These are phyloP conservation scores for Acomys russatus DNA, from an alignment of 2,797 vertebrate genomes.

Conservation along the genomic window DNA sequence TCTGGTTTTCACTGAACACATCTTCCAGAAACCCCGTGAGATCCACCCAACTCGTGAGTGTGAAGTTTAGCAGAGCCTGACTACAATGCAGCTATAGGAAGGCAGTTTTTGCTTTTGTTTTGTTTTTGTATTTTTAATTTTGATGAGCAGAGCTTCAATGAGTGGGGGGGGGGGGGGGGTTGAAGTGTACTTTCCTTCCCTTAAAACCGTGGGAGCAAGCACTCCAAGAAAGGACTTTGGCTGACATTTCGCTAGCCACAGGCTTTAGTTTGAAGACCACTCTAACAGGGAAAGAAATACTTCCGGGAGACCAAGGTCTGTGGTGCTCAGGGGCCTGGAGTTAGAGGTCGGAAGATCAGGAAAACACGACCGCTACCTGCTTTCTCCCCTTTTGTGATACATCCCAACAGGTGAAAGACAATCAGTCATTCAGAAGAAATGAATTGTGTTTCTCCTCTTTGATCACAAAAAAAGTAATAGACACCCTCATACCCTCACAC, in stretches of 20 bases:
- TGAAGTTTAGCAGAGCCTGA: constrained; percentile 20
- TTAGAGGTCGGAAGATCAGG: neutral
- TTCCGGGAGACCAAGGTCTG: neutral
- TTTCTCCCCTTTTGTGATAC: neutral
- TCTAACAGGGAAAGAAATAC: neutral
- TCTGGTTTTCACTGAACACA: constrained; percentile 67
- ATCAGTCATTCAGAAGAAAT: neutral
- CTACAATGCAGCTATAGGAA: neutral
- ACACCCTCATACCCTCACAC: neutral
- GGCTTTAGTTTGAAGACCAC: constrained; percentile 2
- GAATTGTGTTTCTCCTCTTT: neutral
- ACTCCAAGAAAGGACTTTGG: constrained; percentile 15
- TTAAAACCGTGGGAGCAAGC: neutral
- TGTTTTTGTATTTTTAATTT: neutral
- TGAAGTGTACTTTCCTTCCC: neutral
- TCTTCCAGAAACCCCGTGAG: constrained; percentile 36
- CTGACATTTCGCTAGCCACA: neutral
- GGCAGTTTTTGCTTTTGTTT: neutral
- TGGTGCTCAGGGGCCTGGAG: neutral
- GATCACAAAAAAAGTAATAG: constrained; percentile 16
- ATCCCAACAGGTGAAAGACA: neutral
- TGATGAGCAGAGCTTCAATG: neutral
- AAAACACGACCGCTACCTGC: neutral
- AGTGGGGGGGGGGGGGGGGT: neutral
- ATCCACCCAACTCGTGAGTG: neutral